A percentile compares a stretch with the other conserved stretches of the same genome.
These are phyloP conservation scores for Mantis religiosa DNA, from an alignment of 2,888 invertebrate species.

Conservation along the genomic window DNA sequence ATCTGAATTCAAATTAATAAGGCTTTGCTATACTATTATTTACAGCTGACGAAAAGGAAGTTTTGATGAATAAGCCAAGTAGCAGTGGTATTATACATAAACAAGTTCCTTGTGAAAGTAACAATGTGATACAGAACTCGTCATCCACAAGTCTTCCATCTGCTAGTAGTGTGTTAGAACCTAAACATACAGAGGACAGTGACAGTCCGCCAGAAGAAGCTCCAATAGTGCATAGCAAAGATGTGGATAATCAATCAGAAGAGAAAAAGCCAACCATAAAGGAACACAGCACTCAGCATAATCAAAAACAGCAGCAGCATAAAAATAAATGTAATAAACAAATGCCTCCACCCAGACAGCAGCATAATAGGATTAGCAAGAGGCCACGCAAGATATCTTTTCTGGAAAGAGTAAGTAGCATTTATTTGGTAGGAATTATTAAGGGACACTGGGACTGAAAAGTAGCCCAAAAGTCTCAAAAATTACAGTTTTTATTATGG, in stretches of 20 bases:
- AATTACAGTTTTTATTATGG: too few species aligned
- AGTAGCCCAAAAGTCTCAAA: too few species aligned
- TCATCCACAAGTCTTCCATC: too few species aligned
- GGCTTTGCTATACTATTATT: too few species aligned
- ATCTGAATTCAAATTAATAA: too few species aligned
- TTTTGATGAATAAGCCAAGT: background rate
- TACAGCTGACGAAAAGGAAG: background rate
- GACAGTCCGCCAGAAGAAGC: slow-evolving; percentile 4
- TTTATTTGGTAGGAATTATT: background rate
- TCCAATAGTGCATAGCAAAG: background rate
- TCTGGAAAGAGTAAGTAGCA: slow-evolving; percentile 30
- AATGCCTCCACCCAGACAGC: background rate
- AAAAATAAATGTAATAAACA: background rate
- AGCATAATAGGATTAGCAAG: background rate
- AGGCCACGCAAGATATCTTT: slow-evolving; percentile 22
- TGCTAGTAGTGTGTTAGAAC: background rate
- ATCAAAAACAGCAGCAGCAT: background rate
- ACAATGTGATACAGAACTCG: background rate
- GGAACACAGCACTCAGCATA: background rate
- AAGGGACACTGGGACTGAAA: too few species aligned
- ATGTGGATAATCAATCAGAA: background rate
- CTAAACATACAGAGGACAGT: background rate
- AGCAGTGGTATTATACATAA: background rate
- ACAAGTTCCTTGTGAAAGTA: background rate
- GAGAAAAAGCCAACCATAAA: background rate